Percentiles rank a stretch among this genome's conserved stretches.
Evolutionary conservation across 2,113 vertebrate species (phyloP).

Genomic region (Aspiorhynchus laticeps): DNA sequence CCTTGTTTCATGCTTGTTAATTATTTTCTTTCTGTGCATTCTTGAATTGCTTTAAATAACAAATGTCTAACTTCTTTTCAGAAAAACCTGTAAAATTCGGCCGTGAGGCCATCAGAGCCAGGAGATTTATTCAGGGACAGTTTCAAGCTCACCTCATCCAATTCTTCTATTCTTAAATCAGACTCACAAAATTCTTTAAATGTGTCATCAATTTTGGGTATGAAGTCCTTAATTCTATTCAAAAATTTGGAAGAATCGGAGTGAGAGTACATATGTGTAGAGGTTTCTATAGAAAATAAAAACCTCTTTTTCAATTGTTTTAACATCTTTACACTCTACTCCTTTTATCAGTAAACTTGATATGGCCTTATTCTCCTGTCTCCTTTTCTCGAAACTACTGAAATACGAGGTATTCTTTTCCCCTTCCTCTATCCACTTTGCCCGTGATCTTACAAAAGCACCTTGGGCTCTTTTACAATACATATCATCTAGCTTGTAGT

Average conservation of each 20-base stretch:
- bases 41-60: neutral
- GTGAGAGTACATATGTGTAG: neutral
- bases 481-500: slow-evolving; percentile 31
- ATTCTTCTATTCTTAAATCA: neutral
- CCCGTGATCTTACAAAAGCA: neutral
- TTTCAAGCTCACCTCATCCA: neutral
- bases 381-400: neutral
- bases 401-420: neutral
- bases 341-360: neutral
- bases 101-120: neutral
- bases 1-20: no score
- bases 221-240: neutral
- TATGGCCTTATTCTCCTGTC: neutral
- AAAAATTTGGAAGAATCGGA: neutral
- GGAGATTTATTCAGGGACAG: neutral
- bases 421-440: neutral
- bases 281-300: neutral
- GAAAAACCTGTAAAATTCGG: neutral
- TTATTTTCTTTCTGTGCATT: no score
- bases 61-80: neutral
- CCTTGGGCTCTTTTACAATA: slow-evolving; percentile 40
- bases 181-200: neutral
- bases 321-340: neutral
- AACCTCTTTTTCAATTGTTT: neutral
- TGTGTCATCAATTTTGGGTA: neutral